These are phyloP conservation scores for Menura novaehollandiae DNA, from an alignment of 2,113 vertebrate genomes.

Conservation along the genomic window DNA sequence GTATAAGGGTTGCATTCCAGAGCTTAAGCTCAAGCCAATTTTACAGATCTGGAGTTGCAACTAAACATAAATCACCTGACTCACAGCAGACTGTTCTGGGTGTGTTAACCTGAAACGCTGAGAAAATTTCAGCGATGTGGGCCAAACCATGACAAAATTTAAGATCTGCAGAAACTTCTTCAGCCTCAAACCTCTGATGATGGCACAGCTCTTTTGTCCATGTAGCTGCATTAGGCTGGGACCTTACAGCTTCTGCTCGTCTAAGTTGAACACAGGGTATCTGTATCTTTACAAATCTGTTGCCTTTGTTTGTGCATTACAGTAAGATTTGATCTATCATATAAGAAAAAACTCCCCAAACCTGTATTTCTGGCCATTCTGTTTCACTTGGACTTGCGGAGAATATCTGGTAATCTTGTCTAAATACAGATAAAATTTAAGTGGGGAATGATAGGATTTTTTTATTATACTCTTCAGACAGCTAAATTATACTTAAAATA, in stretches of 20 bases:
- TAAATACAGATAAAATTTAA: neutral
- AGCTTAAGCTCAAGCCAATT: neutral
- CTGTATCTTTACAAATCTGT: neutral
- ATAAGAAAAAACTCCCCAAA: neutral
- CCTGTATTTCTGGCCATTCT: neutral
- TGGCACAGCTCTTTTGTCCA: neutral
- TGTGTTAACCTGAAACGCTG: neutral
- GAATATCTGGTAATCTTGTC: neutral
- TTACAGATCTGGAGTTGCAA: neutral
- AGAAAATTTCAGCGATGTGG: neutral
- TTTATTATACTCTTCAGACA: constrained; percentile 1
- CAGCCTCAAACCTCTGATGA: neutral
- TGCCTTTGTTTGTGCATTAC: neutral
- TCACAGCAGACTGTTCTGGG: neutral
- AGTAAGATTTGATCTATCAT: neutral
- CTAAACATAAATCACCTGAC: constrained; percentile 34
- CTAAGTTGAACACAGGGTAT: neutral
- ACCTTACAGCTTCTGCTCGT: neutral
- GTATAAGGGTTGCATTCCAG: constrained; percentile 17
- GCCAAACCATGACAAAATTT: neutral
- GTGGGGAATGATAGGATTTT: neutral
- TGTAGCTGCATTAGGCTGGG: neutral
- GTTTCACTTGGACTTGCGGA: neutral
- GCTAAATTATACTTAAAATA: constrained; percentile 14
- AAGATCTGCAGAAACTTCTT: neutral